Evolutionary conservation across 1,140 invertebrate genomes (phyloP), one percentile per base, ranked within the genome.

Genomic region (Orchestia grillus): DNA sequence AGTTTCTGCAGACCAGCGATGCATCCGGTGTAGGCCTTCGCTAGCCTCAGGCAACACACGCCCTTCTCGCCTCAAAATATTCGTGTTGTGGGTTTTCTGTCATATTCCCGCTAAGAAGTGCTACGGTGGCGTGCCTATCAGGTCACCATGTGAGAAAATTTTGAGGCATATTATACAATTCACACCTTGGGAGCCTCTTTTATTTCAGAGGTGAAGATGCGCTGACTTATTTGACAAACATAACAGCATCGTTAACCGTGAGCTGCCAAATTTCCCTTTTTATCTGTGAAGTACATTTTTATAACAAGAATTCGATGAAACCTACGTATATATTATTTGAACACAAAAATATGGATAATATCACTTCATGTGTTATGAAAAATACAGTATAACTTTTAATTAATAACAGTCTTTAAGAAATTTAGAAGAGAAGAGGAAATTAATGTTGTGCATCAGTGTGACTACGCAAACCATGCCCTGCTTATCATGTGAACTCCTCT

Each of bases 1-100:
- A 6, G 92, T 94, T 94, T 47, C 92, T 94, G 43, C 92, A 40
- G 92, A 47, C 88, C 88, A 28, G 28, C 88, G 88, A 41, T 90
- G 92, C 44, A 94, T 94, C 92, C 92, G 92, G 92, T 94, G 92
- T 94, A 94, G 44, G 92, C 92, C 92, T 44, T 44, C 44, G 43
- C 41, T 40, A 41, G 92, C 44, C 40, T 15, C 43, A 45, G 43
- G 43, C 43, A 45, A 47, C 92, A 94, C 44, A 44, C 92, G 43
- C 88, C 15, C 88, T 43, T 77, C 62, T 77, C 62, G 62, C 62
- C 62, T 77, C 28, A 15, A 77, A 77, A 77, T 77, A 53, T 77
- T 77, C 36, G 62, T 77, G 28, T 36, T 77, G 6, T 53, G 47
- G 19, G n/a, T 53, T 53, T 77, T 77, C 36, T 28, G 28, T 28